Evolutionary conservation across 1,140 invertebrate genomes (phyloP).

Genomic region (Phocides pigmalion): DNA sequence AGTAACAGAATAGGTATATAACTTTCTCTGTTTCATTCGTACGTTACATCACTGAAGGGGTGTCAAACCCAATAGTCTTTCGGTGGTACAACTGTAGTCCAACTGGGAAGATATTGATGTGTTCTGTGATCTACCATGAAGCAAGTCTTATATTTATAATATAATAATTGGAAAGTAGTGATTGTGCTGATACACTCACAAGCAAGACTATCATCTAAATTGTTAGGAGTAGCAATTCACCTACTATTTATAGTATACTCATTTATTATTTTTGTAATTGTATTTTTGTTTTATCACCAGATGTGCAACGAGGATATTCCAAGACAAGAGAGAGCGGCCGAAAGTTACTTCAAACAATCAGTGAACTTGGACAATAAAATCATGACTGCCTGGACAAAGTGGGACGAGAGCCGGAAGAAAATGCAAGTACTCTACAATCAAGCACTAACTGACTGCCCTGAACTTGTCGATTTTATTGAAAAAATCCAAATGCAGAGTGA

Average conservation of each 20-base stretch:
- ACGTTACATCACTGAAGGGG: too few relatives aligned
- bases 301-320: constrained; percentile 73
- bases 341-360: constrained; percentile 66
- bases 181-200: too few relatives aligned
- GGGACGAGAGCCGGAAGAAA: constrained; percentile 56
- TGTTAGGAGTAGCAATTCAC: too few relatives aligned
- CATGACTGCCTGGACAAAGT: constrained; percentile 52
- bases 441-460: constrained; percentile 51
- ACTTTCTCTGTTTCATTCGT: too few relatives aligned
- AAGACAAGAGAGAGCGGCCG: constrained; percentile 64
- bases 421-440: constrained; percentile 49
- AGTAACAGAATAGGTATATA: too few relatives aligned
- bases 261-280: constrained; percentile 21
- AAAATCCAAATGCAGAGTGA: constrained; percentile 55
- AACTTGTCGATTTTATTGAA: constrained; percentile 58
- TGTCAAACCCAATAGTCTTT: too few relatives aligned
- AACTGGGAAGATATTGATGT: too few relatives aligned
- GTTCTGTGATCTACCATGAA: too few relatives aligned
- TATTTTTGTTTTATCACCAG: constrained; percentile 38
- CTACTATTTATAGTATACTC: background rate
- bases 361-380: constrained; percentile 59
- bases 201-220: too few relatives aligned
- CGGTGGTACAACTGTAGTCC: too few relatives aligned
- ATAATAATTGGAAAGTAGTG: too few relatives aligned
- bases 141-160: too few relatives aligned